These are phyloP conservation scores for Sebastes miniatus DNA, from an alignment of 2,797 vertebrate species.

Conservation along the genomic window DNA sequence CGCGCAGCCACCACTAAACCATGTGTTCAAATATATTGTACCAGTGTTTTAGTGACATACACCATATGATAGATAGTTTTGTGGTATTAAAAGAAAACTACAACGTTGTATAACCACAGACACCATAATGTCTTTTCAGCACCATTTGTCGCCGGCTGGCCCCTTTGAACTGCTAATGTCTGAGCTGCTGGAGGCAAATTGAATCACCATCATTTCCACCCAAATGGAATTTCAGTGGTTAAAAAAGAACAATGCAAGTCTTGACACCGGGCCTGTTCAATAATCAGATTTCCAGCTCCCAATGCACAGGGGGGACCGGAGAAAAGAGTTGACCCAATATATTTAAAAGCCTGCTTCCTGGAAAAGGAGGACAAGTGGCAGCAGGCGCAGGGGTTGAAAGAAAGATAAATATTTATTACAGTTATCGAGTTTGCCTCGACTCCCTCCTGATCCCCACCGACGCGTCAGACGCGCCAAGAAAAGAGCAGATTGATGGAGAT, in stretches of 20 bases:
- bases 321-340: conserved; percentile 85
- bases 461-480: conserved; percentile 79
- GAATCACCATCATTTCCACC: conserved; percentile 85
- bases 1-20: conserved; percentile 27
- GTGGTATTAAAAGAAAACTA: conserved; percentile 71
- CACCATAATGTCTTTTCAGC: conserved; percentile 75
- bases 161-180: conserved; percentile 81
- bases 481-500: conserved; percentile 84
- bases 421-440: conserved; percentile 83
- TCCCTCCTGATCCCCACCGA: conserved; percentile 77
- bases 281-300: conserved; percentile 86
- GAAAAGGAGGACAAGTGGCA: conserved; percentile 83
- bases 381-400: conserved; percentile 82
- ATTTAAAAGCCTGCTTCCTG: conserved; percentile 87
- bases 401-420: conserved; percentile 88
- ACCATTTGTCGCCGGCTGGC: conserved; percentile 74
- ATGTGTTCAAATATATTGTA: conserved; percentile 57
- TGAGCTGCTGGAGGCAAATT: conserved; percentile 81
- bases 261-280: conserved; percentile 80
- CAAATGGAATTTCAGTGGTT: conserved; percentile 84
- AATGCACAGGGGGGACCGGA: conserved; percentile 79
- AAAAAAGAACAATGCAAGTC: conserved; percentile 84
- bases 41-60: conserved; percentile 56
- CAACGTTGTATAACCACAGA: conserved; percentile 66
- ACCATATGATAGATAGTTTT: conserved; percentile 69